phyloP scores from a whole-genome alignment of 2,113 vertebrate species.

The Delphinus delphis region DNA sequence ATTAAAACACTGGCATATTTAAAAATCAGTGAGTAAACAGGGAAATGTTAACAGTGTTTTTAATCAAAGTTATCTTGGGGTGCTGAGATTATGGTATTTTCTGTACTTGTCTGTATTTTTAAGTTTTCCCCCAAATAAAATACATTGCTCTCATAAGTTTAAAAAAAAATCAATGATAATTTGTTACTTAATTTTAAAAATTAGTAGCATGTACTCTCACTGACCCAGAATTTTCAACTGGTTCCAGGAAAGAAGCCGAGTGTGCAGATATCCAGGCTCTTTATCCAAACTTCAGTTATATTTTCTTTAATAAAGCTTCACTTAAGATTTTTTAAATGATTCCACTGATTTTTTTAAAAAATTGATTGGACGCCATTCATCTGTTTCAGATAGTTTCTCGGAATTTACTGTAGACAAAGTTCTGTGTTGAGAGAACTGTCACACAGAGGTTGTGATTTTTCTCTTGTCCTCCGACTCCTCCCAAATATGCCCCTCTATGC shows the following conservation, averaged over 20 bases:
- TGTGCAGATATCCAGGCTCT: not conserved
- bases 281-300: not conserved
- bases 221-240: not conserved
- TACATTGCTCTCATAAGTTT: not conserved
- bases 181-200: slow-evolving; percentile 52
- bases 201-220: not conserved
- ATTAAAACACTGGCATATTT: slow-evolving; percentile 31
- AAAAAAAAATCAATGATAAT: not conserved
- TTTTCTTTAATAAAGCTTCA: slow-evolving; percentile 9
- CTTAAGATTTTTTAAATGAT: not conserved
- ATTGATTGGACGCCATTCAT: not conserved
- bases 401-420: not conserved
- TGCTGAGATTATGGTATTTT: not conserved
- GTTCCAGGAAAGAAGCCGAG: not conserved
- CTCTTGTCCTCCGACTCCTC: not conserved
- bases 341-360: not conserved
- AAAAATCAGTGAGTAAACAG: not conserved
- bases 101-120: slow-evolving; percentile 17
- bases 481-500: no score
- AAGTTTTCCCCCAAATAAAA: slow-evolving; percentile 16
- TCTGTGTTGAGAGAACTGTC: not conserved
- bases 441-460: not conserved
- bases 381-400: not conserved
- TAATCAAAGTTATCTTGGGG: slow-evolving; percentile 15
- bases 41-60: not conserved